Conservation (phyloP, 2,113 vertebrate genomes). For the Mionectes macconnelli region DNA sequence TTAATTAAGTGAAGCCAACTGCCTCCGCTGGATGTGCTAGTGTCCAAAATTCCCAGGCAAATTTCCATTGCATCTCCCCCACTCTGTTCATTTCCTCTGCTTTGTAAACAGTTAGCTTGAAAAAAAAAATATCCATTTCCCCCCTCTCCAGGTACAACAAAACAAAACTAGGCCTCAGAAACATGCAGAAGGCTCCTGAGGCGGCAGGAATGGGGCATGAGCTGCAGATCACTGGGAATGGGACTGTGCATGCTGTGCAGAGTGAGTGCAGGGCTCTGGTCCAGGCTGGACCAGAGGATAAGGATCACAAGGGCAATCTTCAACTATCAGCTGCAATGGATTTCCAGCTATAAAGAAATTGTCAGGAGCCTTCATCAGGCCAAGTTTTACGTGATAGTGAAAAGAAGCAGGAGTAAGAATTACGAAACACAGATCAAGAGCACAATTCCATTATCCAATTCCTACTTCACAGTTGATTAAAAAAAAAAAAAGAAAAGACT, state of each 20-base stretch:
- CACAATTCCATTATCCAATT: background rate
- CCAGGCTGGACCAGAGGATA: background rate
- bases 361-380: background rate
- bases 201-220: background rate
- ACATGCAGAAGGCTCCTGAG: background rate
- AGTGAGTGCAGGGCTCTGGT: background rate
- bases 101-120: background rate
- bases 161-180: background rate
- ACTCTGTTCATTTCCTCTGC: background rate
- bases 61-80: background rate
- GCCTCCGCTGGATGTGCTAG: background rate
- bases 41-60: background rate
- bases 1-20: constrained; percentile 52
- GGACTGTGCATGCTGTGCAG: background rate
- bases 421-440: background rate
- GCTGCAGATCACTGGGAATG: too few species aligned
- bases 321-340: background rate
- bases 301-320: background rate
- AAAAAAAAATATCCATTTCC: background rate
- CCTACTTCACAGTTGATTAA: background rate
- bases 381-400: background rate
- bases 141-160: background rate
- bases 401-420: background rate
- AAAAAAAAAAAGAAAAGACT: background rate
- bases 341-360: background rate